Evolutionary conservation across 2,113 vertebrate genomes (phyloP).

Genomic region (Odontesthes bonariensis): DNA sequence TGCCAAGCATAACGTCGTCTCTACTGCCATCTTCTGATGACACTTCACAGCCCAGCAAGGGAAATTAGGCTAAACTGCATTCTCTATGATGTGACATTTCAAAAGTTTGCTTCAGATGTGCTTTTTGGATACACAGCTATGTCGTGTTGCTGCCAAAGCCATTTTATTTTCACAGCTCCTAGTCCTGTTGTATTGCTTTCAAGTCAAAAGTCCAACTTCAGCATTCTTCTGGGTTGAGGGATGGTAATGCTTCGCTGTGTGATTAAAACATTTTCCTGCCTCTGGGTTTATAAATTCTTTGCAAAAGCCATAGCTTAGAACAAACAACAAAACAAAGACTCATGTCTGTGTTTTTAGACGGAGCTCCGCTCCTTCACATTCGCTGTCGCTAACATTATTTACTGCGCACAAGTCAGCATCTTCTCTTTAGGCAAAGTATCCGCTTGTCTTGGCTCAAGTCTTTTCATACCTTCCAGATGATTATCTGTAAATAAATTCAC

Average conservation of each 20-base stretch:
- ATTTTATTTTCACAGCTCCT: background rate
- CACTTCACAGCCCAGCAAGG: too few species aligned
- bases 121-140: too few species aligned
- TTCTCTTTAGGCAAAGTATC: background rate
- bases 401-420: background rate
- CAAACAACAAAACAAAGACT: constrained; percentile 6
- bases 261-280: constrained; percentile 15
- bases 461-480: constrained; percentile 29
- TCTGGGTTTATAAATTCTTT: constrained; percentile 18
- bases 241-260: background rate
- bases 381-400: background rate
- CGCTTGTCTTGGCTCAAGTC: background rate
- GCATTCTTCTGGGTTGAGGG: background rate
- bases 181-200: background rate
- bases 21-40: too few species aligned
- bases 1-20: too few species aligned
- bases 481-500: constrained; percentile 40
- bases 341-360: background rate
- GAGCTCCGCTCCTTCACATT: background rate
- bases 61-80: too few species aligned
- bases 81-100: too few species aligned
- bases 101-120: too few species aligned
- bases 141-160: too few species aligned
- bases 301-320: background rate
- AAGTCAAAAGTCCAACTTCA: background rate